Evolutionary conservation across 2,888 invertebrate genomes (phyloP), one percentile per base, ranked within the genome.

Genomic region (Lordiphosa andalusiaca): DNA sequence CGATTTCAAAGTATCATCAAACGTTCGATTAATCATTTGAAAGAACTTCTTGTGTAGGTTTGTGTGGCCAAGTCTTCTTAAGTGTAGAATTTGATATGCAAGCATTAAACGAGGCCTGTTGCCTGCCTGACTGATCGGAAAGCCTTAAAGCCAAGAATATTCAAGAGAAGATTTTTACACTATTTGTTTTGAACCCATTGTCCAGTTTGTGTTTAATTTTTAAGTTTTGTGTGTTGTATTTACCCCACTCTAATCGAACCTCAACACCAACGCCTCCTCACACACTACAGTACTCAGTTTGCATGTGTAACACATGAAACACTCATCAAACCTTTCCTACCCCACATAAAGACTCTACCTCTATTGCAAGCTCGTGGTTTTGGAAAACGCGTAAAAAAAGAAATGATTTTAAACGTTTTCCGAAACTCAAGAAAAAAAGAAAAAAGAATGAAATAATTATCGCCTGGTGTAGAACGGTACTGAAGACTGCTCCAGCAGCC

Each of bases 381-480:
- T 42, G 66, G 57, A 25, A 33, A 65, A 63, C 5, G 49, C 19
- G 37, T 40, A 39, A 46, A 48, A 50, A 39, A 7, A 39, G 9
- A 13, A 12, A 9, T 9, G 7, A 13, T 39, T 64, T 51, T 42
- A 64, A 65, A 39, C 42, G 57, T 64, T 64, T 57, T 65, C 66
- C 63, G 39, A 52, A 42, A 47, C 36, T 30, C 30, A 30, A 30
- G 35, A 36, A 46, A 39, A 7, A 39, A 16, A 13, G 2, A 4
- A 16, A 16, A 16, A 4, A 16, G 10, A 39, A 13, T 33, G 12
- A 4, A 4, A 55, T 37, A 33, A 37, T 35, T 48, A 40, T 23
- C 52, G 64, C 71, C 52, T 30, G 65, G 68, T 77, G 64, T 67
- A 65, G 19, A 70, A 62, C 41, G 12, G 37, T 13, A 4, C 30